A percentile compares a stretch with the other conserved stretches of the same genome.
phyloP scores from a whole-genome alignment of 2,113 vertebrate species.

The Sylvietta virens region DNA sequence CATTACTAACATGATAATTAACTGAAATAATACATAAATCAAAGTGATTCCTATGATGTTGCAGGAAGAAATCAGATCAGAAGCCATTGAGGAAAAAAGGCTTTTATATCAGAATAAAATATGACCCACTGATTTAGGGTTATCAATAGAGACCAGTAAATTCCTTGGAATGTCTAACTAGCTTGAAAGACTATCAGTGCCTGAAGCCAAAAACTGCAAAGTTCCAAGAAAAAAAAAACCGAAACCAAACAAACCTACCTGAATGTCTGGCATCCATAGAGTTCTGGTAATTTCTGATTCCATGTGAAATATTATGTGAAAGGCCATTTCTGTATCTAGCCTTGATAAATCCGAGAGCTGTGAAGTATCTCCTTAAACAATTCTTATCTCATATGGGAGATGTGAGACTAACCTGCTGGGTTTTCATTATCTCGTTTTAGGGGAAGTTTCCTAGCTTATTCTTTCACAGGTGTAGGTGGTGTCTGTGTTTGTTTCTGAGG shows the following conservation, averaged over 20 bases:
- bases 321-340: not conserved
- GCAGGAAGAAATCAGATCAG: not conserved
- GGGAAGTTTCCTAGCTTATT: not conserved
- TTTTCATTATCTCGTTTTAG: not conserved
- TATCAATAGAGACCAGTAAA: constrained; percentile 27
- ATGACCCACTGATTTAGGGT: not conserved
- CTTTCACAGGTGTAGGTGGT: not conserved
- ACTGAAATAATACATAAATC: not conserved
- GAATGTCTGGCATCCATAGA: not conserved
- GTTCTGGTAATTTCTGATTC: constrained; percentile 34
- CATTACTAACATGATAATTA: not conserved
- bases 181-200: not conserved
- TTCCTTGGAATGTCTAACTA: constrained; percentile 1
- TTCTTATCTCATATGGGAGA: not conserved
- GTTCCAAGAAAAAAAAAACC: constrained; percentile 24
- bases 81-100: not conserved
- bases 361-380: not conserved
- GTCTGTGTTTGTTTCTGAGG: not conserved
- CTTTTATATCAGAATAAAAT: not conserved
- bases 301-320: constrained; percentile 23
- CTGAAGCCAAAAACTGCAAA: constrained; percentile 1
- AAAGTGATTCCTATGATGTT: not conserved
- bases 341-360: not conserved
- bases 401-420: not conserved
- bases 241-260: constrained; percentile 4